Conservation (phyloP, 2,797 vertebrate species). For the Anomalospiza imberbis region DNA sequence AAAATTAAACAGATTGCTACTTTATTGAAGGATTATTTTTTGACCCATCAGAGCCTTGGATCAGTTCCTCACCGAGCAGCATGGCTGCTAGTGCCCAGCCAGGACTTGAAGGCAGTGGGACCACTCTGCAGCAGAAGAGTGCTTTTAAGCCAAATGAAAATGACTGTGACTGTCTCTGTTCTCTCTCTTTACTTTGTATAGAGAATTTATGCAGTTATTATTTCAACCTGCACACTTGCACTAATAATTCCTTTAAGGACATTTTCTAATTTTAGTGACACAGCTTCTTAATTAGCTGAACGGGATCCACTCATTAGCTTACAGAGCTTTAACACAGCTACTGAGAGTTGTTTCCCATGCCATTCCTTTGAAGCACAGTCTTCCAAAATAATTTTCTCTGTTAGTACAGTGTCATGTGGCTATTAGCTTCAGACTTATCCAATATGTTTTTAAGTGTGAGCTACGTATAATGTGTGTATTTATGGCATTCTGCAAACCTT, state of each 20-base stretch:
- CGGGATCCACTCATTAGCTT: neutral
- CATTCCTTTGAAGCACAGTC: neutral
- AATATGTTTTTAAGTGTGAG: neutral
- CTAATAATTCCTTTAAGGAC: neutral
- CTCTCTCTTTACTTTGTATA: neutral
- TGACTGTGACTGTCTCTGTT: neutral
- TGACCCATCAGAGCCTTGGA: neutral
- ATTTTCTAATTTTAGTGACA: neutral
- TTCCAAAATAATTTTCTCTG: neutral
- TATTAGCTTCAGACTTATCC: neutral
- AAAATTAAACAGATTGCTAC: neutral
- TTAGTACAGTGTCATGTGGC: neutral
- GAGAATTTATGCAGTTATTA: neutral
- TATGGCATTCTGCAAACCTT: neutral
- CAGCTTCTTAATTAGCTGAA: neutral
- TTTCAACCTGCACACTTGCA: neutral
- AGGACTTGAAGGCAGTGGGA: neutral
- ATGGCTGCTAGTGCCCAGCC: neutral
- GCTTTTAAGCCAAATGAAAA: neutral
- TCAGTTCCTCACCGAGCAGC: neutral
- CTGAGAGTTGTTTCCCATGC: neutral
- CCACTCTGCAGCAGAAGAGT: neutral
- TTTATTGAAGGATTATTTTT: neutral
- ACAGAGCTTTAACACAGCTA: neutral
- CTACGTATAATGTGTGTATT: neutral